A percentile compares a stretch with the other conserved stretches of the same genome.
phyloP scores from a whole-genome alignment of 2,113 vertebrate species.

The Myrmecophaga tridactyla region DNA sequence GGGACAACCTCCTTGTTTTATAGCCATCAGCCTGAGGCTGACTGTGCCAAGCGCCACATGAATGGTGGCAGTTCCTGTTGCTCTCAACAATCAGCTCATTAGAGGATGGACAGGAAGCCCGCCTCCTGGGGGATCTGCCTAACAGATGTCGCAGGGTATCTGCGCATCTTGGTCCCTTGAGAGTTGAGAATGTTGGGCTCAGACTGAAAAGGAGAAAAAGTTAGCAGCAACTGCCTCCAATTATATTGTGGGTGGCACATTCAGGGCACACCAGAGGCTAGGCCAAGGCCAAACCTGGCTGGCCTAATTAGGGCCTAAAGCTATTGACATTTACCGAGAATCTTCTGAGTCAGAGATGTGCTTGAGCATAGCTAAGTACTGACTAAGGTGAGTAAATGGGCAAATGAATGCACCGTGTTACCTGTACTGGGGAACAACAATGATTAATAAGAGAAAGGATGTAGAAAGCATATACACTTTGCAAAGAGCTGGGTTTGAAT shows the following conservation, averaged over 20 bases:
- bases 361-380: background rate
- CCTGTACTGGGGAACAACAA: too few relatives aligned
- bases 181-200: background rate
- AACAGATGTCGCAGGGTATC: background rate
- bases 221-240: background rate
- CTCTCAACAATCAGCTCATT: background rate
- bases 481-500: background rate
- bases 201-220: background rate
- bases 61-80: background rate
- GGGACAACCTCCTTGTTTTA: background rate
- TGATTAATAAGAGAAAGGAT: background rate
- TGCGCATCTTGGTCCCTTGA: background rate
- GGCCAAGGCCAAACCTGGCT: background rate
- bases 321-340: background rate
- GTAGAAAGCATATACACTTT: accelerated
- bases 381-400: background rate
- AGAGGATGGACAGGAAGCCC: background rate
- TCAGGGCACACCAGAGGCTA: background rate
- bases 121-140: background rate
- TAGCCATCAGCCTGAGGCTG: background rate
- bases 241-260: background rate
- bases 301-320: background rate
- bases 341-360: background rate
- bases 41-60: background rate
- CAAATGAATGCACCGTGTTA: background rate